Evolutionary conservation across 1,140 invertebrate species (phyloP), one percentile per base, ranked within the genome.

Genomic region (Drosophila gunungcola): DNA sequence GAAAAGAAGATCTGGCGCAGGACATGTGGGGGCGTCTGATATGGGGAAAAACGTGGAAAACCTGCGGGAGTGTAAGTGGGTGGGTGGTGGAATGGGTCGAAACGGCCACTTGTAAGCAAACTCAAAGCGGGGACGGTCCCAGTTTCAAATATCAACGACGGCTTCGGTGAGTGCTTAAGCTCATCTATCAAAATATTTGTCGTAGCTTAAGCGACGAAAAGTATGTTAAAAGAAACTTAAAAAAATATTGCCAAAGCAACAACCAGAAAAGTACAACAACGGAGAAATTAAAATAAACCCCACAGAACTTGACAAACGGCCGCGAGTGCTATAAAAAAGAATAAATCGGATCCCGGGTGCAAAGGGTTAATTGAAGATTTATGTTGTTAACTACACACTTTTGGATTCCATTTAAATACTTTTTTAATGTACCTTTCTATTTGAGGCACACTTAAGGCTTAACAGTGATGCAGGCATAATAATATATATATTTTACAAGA

Each of bases 111-210:
- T 74, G 69, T 63, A 54, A 63, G 70, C 57, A 56, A 75, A 54
- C 60, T 75, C 73, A 75, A 75, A 65, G 73, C 73, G 25, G 51
- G 67, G 51, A 48, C 45, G 55, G 75, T 76, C 52, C 38, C 73
- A 60, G 73, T 68, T 77, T 77, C 73, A 77, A 69, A 77, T 77
- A 76, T 76, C 72, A 77, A 77, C 63, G 73, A 68, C 63, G 74
- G 34, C 49, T 58, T 52, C 64, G 52, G 43, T 68, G 74, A 77
- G 74, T 77, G 73, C 73, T 77, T 77, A 69, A 77, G 73, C 74
- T 77, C 73, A 77, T 77, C 74, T 77, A 77, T 77, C 74, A 77
- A 77, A 69, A 76, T 77, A 77, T 77, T 77, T 77, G 73, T 77
- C 73, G 43, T 77, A 61, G 74, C 73, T 68, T 76, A 58, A 76